A percentile compares a stretch with the other conserved stretches of the same genome.
Evolutionary conservation across 2,888 invertebrate species (phyloP).

Genomic region (Plebejus melissa): DNA sequence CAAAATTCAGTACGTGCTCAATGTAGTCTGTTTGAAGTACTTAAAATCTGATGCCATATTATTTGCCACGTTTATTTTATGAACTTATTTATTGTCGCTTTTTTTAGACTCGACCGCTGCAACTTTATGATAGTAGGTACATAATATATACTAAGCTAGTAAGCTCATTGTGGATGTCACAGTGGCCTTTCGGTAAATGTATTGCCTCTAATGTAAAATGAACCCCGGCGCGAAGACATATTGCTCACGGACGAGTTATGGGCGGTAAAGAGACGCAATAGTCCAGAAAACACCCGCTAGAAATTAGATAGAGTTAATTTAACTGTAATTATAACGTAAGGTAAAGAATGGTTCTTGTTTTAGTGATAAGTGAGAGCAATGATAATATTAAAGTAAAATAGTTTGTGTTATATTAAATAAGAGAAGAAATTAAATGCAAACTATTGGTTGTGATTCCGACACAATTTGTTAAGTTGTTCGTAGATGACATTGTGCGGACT

Average conservation of each 20-base stretch:
- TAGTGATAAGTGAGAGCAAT: constrained; percentile 76
- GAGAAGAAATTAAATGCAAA: constrained; percentile 77
- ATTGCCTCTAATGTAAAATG: constrained; percentile 65
- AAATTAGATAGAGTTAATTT: constrained; percentile 76
- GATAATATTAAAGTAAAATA: constrained; percentile 62
- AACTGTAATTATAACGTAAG: constrained; percentile 74
- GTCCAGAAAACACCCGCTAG: constrained; percentile 75
- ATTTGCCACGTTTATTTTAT: constrained; percentile 74
- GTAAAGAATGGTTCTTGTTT: constrained; percentile 78
- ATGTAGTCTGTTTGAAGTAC: constrained; percentile 60
- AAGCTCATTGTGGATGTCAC: constrained; percentile 68
- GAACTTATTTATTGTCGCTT: constrained; percentile 59
- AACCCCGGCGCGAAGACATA: constrained; percentile 47
- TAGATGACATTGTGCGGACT: constrained; percentile 66
- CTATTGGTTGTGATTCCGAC: constrained; percentile 79
- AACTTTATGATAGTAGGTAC: constrained; percentile 48
- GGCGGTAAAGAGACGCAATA: constrained; percentile 59
- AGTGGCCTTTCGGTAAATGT: constrained; percentile 63
- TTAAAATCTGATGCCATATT: constrained; percentile 77
- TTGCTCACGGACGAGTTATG: constrained; percentile 48
- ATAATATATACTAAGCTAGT: constrained; percentile 65
- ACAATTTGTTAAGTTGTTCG: constrained; percentile 78
- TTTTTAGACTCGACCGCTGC: constrained; percentile 56
- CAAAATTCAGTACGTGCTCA: constrained; percentile 41
- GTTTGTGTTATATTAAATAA: constrained; percentile 76